phyloP scores from a whole-genome alignment of 1,140 invertebrate species.

The Drosophila nigrodunni region DNA sequence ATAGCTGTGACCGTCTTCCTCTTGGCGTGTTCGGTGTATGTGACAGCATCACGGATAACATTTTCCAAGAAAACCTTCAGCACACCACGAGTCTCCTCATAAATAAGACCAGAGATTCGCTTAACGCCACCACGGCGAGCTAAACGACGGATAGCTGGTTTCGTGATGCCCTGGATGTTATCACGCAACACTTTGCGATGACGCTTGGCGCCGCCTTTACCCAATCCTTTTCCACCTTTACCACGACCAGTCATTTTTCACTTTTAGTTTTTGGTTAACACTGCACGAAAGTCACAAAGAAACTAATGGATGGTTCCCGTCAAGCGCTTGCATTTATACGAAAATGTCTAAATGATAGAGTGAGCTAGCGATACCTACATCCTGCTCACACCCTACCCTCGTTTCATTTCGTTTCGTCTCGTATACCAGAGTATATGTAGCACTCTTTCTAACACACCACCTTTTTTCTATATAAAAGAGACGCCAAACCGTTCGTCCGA shows the following conservation, averaged over 20 bases:
- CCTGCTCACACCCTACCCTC: not conserved
- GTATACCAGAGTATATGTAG: too few species aligned
- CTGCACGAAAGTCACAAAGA: constrained; percentile 20
- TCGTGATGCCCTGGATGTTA: constrained; percentile 89
- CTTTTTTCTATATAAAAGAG: not conserved
- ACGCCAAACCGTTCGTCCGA: not conserved
- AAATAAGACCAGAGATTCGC: constrained; percentile 90
- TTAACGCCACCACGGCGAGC: constrained; percentile 89
- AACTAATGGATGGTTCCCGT: not conserved
- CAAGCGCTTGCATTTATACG: not conserved
- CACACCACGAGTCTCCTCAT: constrained; percentile 89
- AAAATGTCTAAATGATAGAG: not conserved
- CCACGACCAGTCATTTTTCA: constrained; percentile 87
- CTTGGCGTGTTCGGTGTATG: constrained; percentile 90
- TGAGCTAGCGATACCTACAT: not conserved
- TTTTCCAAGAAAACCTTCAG: constrained; percentile 91
- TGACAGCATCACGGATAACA: constrained; percentile 92
- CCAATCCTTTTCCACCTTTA: constrained; percentile 88
- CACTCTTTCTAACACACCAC: not conserved
- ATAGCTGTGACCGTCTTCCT: constrained; percentile 94
- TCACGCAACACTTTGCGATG: constrained; percentile 89
- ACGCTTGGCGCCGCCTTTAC: constrained; percentile 89
- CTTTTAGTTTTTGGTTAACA: constrained; percentile 23
- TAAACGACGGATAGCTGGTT: constrained; percentile 2
- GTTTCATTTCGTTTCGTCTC: not conserved